Base-by-base conservation (phyloP, 1,140 invertebrate genomes). In the Coboldia fuscipes region DNA sequence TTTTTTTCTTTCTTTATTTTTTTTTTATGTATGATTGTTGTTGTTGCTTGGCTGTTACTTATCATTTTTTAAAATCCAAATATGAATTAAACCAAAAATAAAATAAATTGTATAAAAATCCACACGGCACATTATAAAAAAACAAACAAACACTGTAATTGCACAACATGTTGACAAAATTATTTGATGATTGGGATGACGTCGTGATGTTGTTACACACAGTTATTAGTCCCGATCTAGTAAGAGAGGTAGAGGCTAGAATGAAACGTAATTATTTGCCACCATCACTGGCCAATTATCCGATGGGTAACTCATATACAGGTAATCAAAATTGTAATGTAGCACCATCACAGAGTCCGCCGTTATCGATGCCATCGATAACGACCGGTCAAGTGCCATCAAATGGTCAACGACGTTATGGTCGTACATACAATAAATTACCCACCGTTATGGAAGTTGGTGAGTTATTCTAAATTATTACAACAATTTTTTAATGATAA, bases 181-280 rank as follows among this genome's bases (percentile, higher is more conserved):
- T n/a, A n/a, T n/a, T n/a, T n/a, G n/a, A n/a, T n/a, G n/a, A n/a
- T n/a, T n/a, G n/a, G n/a, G n/a, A n/a, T n/a, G n/a, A n/a, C n/a
- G n/a, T n/a, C n/a, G n/a, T n/a, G n/a, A n/a, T n/a, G n/a, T n/a
- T n/a, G n/a, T 17, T 14, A 17, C 4, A 31, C 10, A 21, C 60
- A 83, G 81, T 81, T 48, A 81, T 84, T 61, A 81, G 76, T 54
- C 77, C 77, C 40, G 79, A 86, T 55, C 60, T 85, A 51, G 72
- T 83, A 42, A 72, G 76, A 64, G 81, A 85, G 53, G 81, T 85
- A 38, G 81, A 85, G 64, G 75, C 74, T 50, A 68, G 82, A 49
- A 86, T 88, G 80, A 79, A 82, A 48, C 66, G 80, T 43, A 69
- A 74, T 51, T 76, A 79, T 48, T 56, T 74, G 33, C 75, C 75